Base-by-base conservation (phyloP, 2,113 vertebrate genomes). In the Neopipo cinnamomea region DNA sequence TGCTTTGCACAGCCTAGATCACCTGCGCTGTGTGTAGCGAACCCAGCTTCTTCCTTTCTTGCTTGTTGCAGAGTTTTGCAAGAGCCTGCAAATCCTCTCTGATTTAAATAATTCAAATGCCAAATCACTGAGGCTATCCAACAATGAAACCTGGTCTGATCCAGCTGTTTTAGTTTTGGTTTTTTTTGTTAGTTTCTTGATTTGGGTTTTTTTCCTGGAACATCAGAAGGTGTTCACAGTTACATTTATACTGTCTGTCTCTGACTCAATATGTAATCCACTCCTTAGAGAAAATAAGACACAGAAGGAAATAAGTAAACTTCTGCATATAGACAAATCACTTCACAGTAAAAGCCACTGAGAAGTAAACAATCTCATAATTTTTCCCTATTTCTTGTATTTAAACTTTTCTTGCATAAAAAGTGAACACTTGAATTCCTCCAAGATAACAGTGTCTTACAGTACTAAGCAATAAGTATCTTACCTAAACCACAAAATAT, bases 1-100 rank as follows among this genome's bases (percentile, higher is more conserved):
- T 74, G 52, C 25, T 7, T 80, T 61, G n/a, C 0, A 0, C 28
- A 81, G 47, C 19, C 19, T n/a, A 33, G 6, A 9, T 59, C 44
- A 72, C 33, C 21, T 9, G 12, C 14, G 20, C 25, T 24, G 5
- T 20, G 31, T 23, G 23, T 58, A 12, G 20, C 30, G n/a, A 80
- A 20, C 3, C 2, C 37, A 62, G 47, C 8, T 71, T 19, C 39
- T 19, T 73, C 23, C 53, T 49, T 16, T 73, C 18, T 47, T 31
- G 8, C 12, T 22, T 16, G 25, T 4, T 49, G 27, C 47, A 68
- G 37, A 87, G 11, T 6, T 66, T 35, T 76, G 11, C 49, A 68
- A 77, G 28, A 68, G 8, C 44, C 39, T 42, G 11, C 8, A 42
- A 42, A 67, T 77, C 53, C 14, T 37, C 37, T 39, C 11, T 23